Evolutionary conservation across 2,888 invertebrate species (phyloP).

Genomic region (Dryocosmus kuriphilus): DNA sequence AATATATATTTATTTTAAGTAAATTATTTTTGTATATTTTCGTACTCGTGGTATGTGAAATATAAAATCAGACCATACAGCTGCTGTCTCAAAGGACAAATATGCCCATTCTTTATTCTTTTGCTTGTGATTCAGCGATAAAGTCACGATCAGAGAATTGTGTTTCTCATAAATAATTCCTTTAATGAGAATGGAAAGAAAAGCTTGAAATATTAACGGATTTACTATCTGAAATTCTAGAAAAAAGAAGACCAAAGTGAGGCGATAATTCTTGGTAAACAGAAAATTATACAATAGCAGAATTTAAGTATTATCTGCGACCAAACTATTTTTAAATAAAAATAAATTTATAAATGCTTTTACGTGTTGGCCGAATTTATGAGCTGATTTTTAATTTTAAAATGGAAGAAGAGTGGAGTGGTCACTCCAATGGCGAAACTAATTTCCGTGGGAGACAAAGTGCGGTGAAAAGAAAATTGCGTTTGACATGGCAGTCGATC

Average conservation of each 20-base stretch:
- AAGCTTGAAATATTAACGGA: no score
- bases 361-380: neutral
- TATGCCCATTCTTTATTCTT: conserved; percentile 12
- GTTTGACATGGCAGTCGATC: neutral
- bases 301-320: neutral
- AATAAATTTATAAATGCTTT: neutral
- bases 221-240: no score
- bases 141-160: no score
- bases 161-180: no score
- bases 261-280: no score
- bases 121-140: no score
- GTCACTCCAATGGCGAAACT: neutral
- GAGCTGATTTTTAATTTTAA: neutral
- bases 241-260: no score
- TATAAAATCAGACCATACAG: conserved; percentile 17
- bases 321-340: neutral
- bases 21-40: no score
- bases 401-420: neutral
- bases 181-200: no score
- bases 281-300: no score
- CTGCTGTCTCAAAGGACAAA: neutral
- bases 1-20: no score
- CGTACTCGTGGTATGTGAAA: neutral
- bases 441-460: neutral
- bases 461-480: neutral